Evolutionary conservation across 2,113 vertebrate species (phyloP), one percentile per base, ranked within the genome.

Genomic region (Marmota monax): DNA sequence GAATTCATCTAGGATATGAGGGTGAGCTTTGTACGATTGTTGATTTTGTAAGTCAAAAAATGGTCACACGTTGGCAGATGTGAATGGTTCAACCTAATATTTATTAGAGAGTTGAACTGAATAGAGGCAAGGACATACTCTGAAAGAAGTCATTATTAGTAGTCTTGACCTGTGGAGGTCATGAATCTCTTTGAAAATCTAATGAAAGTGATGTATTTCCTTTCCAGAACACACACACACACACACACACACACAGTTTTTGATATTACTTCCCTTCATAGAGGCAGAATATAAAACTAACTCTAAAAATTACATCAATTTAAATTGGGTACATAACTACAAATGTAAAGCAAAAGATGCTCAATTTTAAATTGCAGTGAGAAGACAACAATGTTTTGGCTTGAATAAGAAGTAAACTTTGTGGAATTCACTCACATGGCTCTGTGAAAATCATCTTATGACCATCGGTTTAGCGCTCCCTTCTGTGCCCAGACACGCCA

Each of bases 111-210:
- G 22, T 69, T 82, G 27, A 94, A n/a, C 39, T 89, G 45, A 94
- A 87, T n/a, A 63, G 34, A 95, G 83, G 37, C 17, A 74, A 79
- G 56, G 39, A 94, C 8, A 29, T 76, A 42, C 23, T 87, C 42
- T 92, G 32, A 95, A 80, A 12, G 86, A 85, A 89, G 39, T 88
- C 73, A 79, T 94, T 82, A 25, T 58, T 94, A 72, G 42, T 48
- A 56, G 20, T 58, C 58, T 86, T 94, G 82, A 84, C 32, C 25
- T 94, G 86, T 27, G 4, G 76, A 12, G 7, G 65, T 93, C 65
- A 95, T 61, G 39, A 92, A 65, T 94, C 69, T 88, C 11, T 92
- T 76, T 86, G 77, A 94, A 83, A 92, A 56, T 87, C 39, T 87
- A 37, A 42, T 76, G 22, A 92, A 83, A 94, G 51, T 9, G 63